phyloP scores from a whole-genome alignment of 1,140 invertebrate species.

The Penaeus chinensis region DNA sequence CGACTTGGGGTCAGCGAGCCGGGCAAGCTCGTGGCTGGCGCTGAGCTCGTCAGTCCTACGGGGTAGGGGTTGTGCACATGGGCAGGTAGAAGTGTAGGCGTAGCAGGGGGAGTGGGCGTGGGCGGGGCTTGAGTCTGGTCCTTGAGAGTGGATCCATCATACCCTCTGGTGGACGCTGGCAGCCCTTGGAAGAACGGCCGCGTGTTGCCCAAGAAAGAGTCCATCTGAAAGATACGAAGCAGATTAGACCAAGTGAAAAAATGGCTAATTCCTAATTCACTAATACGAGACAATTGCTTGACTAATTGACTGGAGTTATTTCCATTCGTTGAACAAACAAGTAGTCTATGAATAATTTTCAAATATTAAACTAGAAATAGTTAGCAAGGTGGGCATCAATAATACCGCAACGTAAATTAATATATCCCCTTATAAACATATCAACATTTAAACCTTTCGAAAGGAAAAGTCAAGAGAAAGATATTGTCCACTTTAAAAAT shows the following conservation, averaged over 20 bases:
- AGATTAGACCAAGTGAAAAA: neutral
- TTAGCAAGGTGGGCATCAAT: too few species aligned
- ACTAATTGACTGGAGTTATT: too few species aligned
- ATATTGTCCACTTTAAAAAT: too few species aligned
- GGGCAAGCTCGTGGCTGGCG: conserved; percentile 37
- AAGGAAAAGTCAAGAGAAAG: too few species aligned
- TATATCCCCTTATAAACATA: too few species aligned
- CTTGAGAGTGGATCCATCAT: conserved; percentile 38
- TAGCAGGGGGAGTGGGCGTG: conserved; percentile 53
- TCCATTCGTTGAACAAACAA: too few species aligned
- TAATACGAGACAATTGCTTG: too few species aligned
- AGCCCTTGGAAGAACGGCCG: conserved; percentile 54
- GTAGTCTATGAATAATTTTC: too few species aligned
- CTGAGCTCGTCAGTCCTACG: conserved; percentile 15
- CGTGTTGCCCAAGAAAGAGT: conserved; percentile 56
- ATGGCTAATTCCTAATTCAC: too few species aligned
- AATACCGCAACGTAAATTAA: too few species aligned
- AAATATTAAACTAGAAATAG: too few species aligned
- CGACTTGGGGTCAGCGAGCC: conserved; percentile 47
- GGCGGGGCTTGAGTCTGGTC: conserved; percentile 49
- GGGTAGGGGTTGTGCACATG: conserved; percentile 45
- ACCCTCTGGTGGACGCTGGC: conserved; percentile 47
- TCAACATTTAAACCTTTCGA: too few species aligned
- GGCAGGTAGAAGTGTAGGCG: conserved; percentile 47
- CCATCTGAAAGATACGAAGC: conserved; percentile 36